Conservation (phyloP, 2,888 invertebrate genomes). For the Euclidia mi region DNA sequence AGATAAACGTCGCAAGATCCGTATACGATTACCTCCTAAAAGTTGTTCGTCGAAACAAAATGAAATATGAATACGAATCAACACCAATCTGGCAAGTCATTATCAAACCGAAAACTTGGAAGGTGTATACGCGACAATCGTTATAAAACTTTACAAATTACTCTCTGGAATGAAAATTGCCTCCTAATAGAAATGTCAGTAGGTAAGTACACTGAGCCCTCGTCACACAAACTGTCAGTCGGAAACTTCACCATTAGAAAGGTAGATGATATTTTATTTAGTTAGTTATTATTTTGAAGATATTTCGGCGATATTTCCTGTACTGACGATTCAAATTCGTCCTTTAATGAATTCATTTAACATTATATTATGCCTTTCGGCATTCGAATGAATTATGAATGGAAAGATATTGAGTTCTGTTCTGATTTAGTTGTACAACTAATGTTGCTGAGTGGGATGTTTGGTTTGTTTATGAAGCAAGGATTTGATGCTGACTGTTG, state of each 20-base stretch:
- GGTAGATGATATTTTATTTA: conserved; percentile 53
- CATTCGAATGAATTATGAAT: conserved; percentile 35
- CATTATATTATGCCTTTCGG: conserved; percentile 20
- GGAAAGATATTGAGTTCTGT: conserved; percentile 11
- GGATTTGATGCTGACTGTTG: neutral
- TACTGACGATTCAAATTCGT: conserved; percentile 20
- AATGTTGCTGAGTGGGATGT: conserved; percentile 13
- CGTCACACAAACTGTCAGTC: conserved; percentile 49
- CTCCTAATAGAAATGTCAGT: conserved; percentile 55
- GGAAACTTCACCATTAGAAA: conserved; percentile 47
- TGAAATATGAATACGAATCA: too few relatives aligned
- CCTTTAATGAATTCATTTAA: conserved; percentile 39
- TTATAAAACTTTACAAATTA: conserved; percentile 37
- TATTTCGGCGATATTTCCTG: conserved; percentile 38
- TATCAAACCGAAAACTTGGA: conserved; percentile 39
- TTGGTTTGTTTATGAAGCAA: conserved; percentile 6
- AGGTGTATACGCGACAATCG: conserved; percentile 33
- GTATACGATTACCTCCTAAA: too few relatives aligned
- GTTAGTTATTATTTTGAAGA: conserved; percentile 39
- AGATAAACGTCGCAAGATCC: too few relatives aligned
- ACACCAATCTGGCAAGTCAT: conserved; percentile 15
- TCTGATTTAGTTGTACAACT: conserved; percentile 12
- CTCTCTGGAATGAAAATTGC: conserved; percentile 44
- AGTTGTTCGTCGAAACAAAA: too few relatives aligned
- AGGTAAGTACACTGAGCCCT: conserved; percentile 33